These are phyloP conservation scores for Centropristis striata DNA, from an alignment of 2,113 vertebrate genomes.

Conservation along the genomic window DNA sequence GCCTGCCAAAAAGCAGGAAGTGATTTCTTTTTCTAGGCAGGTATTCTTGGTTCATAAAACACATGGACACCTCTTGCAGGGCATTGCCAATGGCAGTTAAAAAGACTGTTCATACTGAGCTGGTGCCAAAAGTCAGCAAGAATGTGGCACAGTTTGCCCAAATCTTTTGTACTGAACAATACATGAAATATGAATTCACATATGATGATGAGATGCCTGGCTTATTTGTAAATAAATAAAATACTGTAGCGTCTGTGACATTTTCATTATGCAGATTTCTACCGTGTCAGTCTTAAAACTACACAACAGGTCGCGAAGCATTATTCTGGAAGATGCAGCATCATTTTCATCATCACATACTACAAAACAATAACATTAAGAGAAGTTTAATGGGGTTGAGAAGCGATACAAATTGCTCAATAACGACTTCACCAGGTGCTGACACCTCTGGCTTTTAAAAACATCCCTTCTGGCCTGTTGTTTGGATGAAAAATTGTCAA, in stretches of 20 bases:
- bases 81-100: conserved; percentile 2
- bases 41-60: conserved; percentile 47
- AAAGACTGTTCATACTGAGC: conserved; percentile 5
- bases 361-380: not conserved
- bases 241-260: not conserved
- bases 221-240: conserved; percentile 5
- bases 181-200: conserved; percentile 14
- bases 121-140: conserved; percentile 7
- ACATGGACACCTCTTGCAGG: conserved; percentile 38
- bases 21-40: conserved; percentile 38
- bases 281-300: not conserved
- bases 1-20: conserved; percentile 58
- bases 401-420: not conserved
- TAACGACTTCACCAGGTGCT: not conserved
- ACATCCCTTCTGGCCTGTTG: not conserved
- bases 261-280: not conserved
- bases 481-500: not conserved
- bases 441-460: not conserved
- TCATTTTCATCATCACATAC: not conserved
- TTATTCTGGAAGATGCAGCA: no score
- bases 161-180: conserved; percentile 8
- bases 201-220: not conserved
- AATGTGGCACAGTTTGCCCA: conserved; percentile 1
- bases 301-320: not conserved
- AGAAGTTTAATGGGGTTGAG: not conserved